phyloP scores from a whole-genome alignment of 2,888 invertebrate genomes.

The Busseola fusca region DNA sequence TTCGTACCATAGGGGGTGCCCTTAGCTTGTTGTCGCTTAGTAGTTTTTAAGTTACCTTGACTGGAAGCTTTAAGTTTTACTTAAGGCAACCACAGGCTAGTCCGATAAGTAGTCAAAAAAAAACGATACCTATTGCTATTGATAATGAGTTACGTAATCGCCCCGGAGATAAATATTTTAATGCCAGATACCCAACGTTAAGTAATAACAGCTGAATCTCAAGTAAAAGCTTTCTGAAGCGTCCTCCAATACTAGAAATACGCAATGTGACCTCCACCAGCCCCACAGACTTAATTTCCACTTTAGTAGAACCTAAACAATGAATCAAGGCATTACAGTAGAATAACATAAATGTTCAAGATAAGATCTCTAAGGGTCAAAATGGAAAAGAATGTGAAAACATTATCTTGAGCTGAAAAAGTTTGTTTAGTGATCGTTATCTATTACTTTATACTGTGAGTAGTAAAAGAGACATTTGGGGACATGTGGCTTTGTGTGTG shows the following conservation, averaged over 20 bases:
- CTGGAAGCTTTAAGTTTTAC: no score
- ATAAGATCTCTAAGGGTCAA: constrained; percentile 36
- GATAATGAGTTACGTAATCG: no score
- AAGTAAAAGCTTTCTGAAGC: neutral
- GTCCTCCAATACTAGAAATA: neutral
- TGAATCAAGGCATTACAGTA: constrained; percentile 43
- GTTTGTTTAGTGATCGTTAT: neutral
- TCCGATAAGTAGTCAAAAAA: no score
- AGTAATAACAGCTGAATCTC: neutral
- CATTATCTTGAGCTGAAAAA: neutral
- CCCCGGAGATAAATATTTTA: neutral
- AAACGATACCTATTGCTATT: no score
- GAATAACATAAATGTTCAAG: constrained; percentile 35
- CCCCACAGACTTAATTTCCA: constrained; percentile 33
- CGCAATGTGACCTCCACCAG: constrained; percentile 8
- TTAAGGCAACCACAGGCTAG: no score
- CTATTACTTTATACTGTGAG: neutral
- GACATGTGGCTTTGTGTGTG: no score
- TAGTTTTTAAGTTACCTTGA: no score
- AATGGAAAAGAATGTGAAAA: constrained; percentile 35
- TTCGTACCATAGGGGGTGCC: no score
- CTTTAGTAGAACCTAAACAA: constrained; percentile 39
- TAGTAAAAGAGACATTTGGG: neutral
- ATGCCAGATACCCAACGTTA: neutral
- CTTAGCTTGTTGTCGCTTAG: no score